Conservation (phyloP, 2,888 invertebrate species). For the Aspidapion aeneum region DNA sequence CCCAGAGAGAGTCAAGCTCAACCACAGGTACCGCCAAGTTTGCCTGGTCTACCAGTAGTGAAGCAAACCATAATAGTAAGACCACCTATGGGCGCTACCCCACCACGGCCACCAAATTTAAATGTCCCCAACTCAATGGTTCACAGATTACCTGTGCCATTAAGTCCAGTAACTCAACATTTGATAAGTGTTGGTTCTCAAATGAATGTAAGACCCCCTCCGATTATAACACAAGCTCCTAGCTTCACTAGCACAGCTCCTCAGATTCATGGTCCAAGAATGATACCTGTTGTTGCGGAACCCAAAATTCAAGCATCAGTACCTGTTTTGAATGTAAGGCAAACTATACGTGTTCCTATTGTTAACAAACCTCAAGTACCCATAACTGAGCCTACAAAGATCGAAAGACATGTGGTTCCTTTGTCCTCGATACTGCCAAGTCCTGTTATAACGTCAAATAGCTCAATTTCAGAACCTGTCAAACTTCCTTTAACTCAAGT, state of each 20-base stretch:
- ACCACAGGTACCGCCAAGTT: constrained; percentile 12
- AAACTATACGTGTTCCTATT: not conserved
- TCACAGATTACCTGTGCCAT: not conserved
- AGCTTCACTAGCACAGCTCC: constrained; percentile 12
- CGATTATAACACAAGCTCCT: constrained; percentile 21
- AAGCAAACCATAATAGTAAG: constrained; percentile 8
- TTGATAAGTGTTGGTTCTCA: constrained; percentile 15
- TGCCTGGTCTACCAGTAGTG: constrained; percentile 2
- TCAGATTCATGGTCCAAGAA: constrained; percentile 15
- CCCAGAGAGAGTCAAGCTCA: constrained; percentile 32
- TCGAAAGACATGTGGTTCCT: not conserved
- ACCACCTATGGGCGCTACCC: not conserved
- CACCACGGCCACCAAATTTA: constrained; percentile 2
- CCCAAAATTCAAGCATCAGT: not conserved
- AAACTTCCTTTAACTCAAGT: not conserved
- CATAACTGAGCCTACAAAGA: not conserved
- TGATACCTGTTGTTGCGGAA: constrained; percentile 11
- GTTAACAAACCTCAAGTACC: not conserved
- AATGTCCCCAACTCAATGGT: constrained; percentile 3
- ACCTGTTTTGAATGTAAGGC: not conserved
- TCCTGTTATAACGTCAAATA: constrained; percentile 48
- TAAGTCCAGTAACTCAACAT: not conserved
- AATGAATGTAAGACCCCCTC: constrained; percentile 9
- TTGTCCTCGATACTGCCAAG: constrained; percentile 47
- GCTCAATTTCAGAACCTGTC: constrained; percentile 13